A percentile compares a stretch with the other conserved stretches of the same genome.
Conservation (phyloP, 2,797 vertebrate species). For the Sebastes oblongus region DNA sequence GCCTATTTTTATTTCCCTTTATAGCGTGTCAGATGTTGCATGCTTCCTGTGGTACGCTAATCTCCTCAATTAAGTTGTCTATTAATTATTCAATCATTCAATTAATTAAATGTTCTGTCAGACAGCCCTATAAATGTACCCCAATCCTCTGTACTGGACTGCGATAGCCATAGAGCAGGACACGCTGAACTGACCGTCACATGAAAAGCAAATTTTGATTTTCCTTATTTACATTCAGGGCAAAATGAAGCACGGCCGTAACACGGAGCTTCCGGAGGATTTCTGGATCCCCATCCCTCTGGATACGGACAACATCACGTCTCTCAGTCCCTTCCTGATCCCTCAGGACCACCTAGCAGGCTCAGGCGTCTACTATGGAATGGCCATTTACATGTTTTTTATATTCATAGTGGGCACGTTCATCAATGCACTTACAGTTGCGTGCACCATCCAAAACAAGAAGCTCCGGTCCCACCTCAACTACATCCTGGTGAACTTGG, state of each 20-base stretch:
- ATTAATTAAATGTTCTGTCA: background rate
- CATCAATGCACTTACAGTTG: slow-evolving; percentile 79
- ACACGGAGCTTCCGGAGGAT: background rate
- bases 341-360: slow-evolving; percentile 80
- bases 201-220: background rate
- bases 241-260: slow-evolving; percentile 9
- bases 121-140: slow-evolving; percentile 11
- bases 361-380: slow-evolving; percentile 57
- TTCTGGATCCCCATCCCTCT: slow-evolving; percentile 79
- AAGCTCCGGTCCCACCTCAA: slow-evolving; percentile 39
- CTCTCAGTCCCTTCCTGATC: slow-evolving; percentile 80
- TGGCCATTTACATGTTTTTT: slow-evolving; percentile 77
- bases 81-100: slow-evolving; percentile 18
- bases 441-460: slow-evolving; percentile 64
- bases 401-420: slow-evolving; percentile 63
- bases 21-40: background rate
- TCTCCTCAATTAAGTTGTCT: background rate
- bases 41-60: background rate
- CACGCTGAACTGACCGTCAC: background rate
- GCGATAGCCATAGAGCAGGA: background rate
- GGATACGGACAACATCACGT: slow-evolving; percentile 77
- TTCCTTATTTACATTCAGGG: background rate
- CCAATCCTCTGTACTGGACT: background rate
- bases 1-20: too few relatives aligned
- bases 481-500: slow-evolving; percentile 20